phyloP scores from a whole-genome alignment of 2,888 invertebrate species.

The Spodoptera picta region DNA sequence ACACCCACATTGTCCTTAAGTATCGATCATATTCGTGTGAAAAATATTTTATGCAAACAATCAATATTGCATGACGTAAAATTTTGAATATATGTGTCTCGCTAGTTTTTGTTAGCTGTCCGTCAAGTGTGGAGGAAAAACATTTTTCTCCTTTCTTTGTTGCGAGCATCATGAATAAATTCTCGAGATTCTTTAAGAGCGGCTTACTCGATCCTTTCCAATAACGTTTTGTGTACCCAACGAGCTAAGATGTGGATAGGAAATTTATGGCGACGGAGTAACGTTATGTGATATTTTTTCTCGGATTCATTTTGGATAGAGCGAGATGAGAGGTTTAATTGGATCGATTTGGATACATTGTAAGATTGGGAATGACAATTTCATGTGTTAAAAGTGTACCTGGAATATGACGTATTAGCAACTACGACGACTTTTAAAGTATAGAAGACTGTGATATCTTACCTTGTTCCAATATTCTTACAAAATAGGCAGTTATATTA shows the following conservation, averaged over 20 bases:
- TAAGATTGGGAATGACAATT: neutral
- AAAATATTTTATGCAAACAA: conserved; percentile 46
- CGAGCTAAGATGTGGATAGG: conserved; percentile 45
- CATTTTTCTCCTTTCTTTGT: conserved; percentile 57
- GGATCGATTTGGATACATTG: neutral
- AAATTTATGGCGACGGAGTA: conserved; percentile 42
- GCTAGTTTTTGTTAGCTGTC: conserved; percentile 46
- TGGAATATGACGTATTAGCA: no score
- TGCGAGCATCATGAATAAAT: conserved; percentile 72
- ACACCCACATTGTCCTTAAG: neutral
- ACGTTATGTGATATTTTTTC: conserved; percentile 21
- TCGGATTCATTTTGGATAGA: conserved; percentile 1
- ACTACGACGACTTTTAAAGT: no score
- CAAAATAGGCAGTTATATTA: no score
- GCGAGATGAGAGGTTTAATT: conserved; percentile 11
- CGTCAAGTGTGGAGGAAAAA: conserved; percentile 43
- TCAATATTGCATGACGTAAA: conserved; percentile 51
- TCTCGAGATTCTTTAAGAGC: conserved; percentile 58
- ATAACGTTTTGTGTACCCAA: conserved; percentile 62
- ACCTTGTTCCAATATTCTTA: no score
- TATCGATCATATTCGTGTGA: conserved; percentile 10
- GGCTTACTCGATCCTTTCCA: conserved; percentile 64
- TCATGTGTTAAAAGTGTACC: no score
- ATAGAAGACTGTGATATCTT: no score
- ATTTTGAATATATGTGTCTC: conserved; percentile 43